Evolutionary conservation across 64 coral and sea anemone genomes (phyloP).

Genomic region (Acropora yongei): DNA sequence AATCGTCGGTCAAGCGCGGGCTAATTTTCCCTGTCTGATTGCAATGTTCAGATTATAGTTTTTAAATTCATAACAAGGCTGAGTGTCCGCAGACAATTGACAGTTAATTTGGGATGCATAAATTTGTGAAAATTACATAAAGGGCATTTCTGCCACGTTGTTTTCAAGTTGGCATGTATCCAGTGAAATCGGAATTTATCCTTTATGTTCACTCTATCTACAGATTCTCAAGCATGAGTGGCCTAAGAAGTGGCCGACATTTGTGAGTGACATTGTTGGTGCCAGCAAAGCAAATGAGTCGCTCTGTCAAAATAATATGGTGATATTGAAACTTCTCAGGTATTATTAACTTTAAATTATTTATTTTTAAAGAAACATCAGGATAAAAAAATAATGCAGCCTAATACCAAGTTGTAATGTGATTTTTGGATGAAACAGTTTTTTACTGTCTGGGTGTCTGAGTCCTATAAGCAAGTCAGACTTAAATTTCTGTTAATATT

Average conservation of each 20-base stretch:
- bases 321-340: constrained; percentile 95
- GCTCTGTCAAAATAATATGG: constrained; percentile 99
- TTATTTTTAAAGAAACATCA: neutral
- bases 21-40: neutral
- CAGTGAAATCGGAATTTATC: neutral
- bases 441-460: too few species aligned
- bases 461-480: neutral
- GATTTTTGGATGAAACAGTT: too few species aligned
- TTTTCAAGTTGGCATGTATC: neutral
- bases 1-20: neutral
- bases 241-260: constrained; percentile 98
- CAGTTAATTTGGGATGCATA: neutral
- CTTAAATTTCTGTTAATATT: neutral
- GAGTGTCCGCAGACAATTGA: neutral
- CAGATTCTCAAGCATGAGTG: constrained; percentile 99
- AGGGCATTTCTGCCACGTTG: neutral
- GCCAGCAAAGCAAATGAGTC: constrained; percentile 99
- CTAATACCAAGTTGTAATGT: too few species aligned
- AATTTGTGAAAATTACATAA: too few species aligned
- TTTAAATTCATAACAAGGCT: neutral
- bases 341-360: constrained; percentile 4
- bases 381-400: neutral
- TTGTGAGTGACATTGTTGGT: constrained; percentile 96
- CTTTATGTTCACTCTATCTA: neutral
- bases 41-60: neutral